phyloP scores from a whole-genome alignment of 2,888 invertebrate genomes.

The Nomada fabriciana region DNA sequence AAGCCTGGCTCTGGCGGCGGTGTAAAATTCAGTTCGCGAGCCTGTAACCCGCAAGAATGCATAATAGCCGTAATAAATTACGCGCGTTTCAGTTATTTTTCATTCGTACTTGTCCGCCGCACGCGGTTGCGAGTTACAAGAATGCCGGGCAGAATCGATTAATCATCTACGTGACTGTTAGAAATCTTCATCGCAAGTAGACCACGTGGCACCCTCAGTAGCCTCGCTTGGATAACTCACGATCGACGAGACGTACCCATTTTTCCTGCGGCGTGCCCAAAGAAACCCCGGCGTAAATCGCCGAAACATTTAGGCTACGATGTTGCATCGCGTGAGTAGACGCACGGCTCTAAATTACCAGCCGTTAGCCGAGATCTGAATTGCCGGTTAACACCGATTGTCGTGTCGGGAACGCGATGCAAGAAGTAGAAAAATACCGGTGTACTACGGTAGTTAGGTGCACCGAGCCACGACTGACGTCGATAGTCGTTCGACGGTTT shows the following conservation, averaged over 20 bases:
- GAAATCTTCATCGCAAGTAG: slow-evolving; percentile 47
- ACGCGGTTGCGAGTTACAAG: slow-evolving; percentile 26
- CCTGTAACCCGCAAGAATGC: slow-evolving; percentile 29
- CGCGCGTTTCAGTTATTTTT: slow-evolving; percentile 39
- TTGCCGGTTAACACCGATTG: slow-evolving; percentile 76
- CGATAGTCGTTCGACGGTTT: slow-evolving; percentile 32
- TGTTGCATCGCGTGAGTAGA: slow-evolving; percentile 60
- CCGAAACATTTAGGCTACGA: slow-evolving; percentile 65
- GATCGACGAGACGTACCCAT: not conserved
- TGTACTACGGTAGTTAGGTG: slow-evolving; percentile 67
- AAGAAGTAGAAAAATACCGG: slow-evolving; percentile 61
- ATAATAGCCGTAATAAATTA: slow-evolving; percentile 45
- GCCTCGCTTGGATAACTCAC: slow-evolving; percentile 6
- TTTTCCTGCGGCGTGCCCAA: not conserved
- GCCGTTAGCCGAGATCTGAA: slow-evolving; percentile 74
- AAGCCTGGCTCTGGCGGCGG: not conserved
- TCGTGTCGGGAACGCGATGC: slow-evolving; percentile 69
- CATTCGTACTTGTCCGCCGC: slow-evolving; percentile 20
- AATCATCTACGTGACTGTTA: slow-evolving; percentile 47
- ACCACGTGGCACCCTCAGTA: slow-evolving; percentile 20
- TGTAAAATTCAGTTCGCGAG: slow-evolving; percentile 12
- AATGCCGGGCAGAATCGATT: slow-evolving; percentile 41
- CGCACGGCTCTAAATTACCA: slow-evolving; percentile 64
- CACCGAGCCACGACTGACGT: slow-evolving; percentile 33
- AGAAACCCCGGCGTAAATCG: slow-evolving; percentile 59